phyloP scores from a whole-genome alignment of 2,888 invertebrate genomes.

The Netelia melanura region DNA sequence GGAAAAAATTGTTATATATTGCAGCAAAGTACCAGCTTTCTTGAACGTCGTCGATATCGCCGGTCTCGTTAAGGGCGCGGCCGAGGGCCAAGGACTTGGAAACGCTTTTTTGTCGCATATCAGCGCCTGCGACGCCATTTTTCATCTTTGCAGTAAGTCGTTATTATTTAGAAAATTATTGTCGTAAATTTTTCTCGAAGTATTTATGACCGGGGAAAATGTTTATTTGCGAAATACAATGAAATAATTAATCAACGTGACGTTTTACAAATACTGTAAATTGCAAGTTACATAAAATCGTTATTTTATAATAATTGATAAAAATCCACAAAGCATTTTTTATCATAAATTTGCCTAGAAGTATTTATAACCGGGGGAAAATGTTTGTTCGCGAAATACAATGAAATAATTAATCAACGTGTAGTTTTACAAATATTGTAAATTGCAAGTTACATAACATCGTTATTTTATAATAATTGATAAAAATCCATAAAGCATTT shows the following conservation, averaged over 20 bases:
- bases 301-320: not conserved
- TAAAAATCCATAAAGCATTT: not conserved
- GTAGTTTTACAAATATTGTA: no score
- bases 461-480: not conserved
- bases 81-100: slow-evolving; percentile 98
- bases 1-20: slow-evolving; percentile 74
- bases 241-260: no score
- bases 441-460: no score
- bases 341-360: not conserved
- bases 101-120: slow-evolving; percentile 99
- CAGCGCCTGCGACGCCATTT: slow-evolving; percentile 98
- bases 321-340: not conserved
- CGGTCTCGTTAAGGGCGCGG: slow-evolving; percentile 98
- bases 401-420: no score
- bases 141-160: slow-evolving; percentile 97
- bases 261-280: no score
- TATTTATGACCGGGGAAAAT: no score
- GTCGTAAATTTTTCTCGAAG: not conserved
- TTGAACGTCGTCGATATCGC: slow-evolving; percentile 99
- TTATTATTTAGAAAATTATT: not conserved
- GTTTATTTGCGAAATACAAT: no score
- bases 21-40: slow-evolving; percentile 99
- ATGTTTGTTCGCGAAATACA: no score
- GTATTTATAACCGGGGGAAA: no score
- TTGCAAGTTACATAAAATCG: no score